Evolutionary conservation across 2,797 vertebrate species (phyloP).

Genomic region (Alcedo atthis): DNA sequence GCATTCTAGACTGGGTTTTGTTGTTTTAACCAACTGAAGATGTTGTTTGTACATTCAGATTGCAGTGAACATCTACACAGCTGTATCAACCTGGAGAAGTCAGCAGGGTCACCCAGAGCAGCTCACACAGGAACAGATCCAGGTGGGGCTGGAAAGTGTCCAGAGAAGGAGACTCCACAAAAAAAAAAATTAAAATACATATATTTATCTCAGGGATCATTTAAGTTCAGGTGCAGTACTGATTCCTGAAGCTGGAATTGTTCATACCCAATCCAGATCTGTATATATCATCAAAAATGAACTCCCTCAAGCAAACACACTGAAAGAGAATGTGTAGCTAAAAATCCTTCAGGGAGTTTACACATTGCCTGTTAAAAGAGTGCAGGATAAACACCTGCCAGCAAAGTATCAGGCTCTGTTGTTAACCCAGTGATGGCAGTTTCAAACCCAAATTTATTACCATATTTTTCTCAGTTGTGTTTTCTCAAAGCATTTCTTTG

Average conservation of each 20-base stretch:
- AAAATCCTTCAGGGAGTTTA: background rate
- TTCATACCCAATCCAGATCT: background rate
- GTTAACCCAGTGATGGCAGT: background rate
- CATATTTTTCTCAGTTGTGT: background rate
- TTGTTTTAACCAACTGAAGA: background rate
- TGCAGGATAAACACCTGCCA: background rate
- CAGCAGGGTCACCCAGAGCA: background rate
- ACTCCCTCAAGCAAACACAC: background rate
- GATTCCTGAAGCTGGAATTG: background rate
- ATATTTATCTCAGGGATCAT: background rate
- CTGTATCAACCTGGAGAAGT: background rate
- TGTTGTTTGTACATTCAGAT: background rate
- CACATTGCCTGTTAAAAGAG: background rate
- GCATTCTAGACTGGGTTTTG: background rate
- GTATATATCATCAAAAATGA: background rate
- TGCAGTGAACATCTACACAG: background rate
- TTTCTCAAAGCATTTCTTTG: background rate
- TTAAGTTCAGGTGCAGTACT: background rate
- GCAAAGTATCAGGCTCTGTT: background rate
- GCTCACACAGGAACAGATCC: no score
- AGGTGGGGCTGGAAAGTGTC: no score
- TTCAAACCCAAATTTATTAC: background rate
- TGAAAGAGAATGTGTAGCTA: background rate
- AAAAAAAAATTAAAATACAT: background rate
- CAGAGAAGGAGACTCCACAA: no score